Percentiles rank a stretch among this genome's conserved stretches.
Conservation (phyloP, 2,888 invertebrate genomes). For the Orchestes rusci region DNA sequence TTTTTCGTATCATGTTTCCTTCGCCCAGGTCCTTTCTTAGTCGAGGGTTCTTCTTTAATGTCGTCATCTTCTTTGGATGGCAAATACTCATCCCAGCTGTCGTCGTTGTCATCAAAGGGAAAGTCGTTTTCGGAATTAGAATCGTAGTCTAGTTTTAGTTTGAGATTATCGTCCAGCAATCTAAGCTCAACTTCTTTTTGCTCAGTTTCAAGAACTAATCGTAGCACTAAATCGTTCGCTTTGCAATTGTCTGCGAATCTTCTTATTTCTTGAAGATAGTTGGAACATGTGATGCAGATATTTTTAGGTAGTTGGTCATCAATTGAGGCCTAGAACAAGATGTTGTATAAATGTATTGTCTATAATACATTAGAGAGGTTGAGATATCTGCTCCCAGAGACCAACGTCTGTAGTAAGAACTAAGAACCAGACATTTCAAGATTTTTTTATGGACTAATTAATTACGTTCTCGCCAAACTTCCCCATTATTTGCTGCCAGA, state of each 20-base stretch:
- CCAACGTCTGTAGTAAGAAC: too few relatives aligned
- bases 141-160: conserved; percentile 5
- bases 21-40: conserved; percentile 10
- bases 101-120: conserved; percentile 10
- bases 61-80: too few relatives aligned
- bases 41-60: conserved; percentile 6
- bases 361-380: too few relatives aligned
- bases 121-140: conserved; percentile 11
- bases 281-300: conserved; percentile 23
- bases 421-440: too few relatives aligned
- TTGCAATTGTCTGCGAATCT: conserved; percentile 26
- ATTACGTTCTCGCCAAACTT: too few relatives aligned
- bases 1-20: too few relatives aligned
- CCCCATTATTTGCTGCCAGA: too few relatives aligned
- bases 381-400: too few relatives aligned
- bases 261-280: conserved; percentile 22
- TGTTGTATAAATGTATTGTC: too few relatives aligned
- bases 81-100: conserved; percentile 4
- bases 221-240: conserved; percentile 21
- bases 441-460: too few relatives aligned
- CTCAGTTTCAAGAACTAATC: conserved; percentile 16
- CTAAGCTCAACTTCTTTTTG: conserved; percentile 15
- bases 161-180: conserved; percentile 11
- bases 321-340: too few relatives aligned
- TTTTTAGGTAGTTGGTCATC: conserved; percentile 27